Base-by-base conservation (phyloP, 2,797 vertebrate genomes). In the Philypnodon macrostomus region DNA sequence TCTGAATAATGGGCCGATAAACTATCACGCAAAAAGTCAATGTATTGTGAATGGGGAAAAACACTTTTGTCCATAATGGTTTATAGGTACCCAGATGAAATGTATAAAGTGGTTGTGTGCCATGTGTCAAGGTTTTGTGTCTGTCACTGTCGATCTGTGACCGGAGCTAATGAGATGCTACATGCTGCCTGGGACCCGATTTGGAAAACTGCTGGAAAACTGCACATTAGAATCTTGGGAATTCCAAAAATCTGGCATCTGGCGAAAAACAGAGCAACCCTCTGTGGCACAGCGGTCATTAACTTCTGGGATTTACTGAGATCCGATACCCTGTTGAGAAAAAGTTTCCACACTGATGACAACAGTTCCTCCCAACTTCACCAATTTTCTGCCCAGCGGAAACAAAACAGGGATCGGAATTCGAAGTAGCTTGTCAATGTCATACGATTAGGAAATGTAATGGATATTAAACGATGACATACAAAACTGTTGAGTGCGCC, bases 161-260 rank as follows among this genome's bases (percentile, higher is more conserved):
- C 75, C 69, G 18, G 48, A 56, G 57, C 80, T 87, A 87, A 89
- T 85, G 84, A 87, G 79, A 81, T 79, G 74, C 75, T 83, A 75
- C 77, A 72, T 70, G 61, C 75, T 58, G 69, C 61, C 73, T 71
- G 67, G 50, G 64, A 80, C 63, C 61, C 1, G 37, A 72, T 71
- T 58, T 63, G 79, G 75, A 73, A 85, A 87, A 83, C 69, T 67
- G 71, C 75, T 85, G 77, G 80, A 84, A 73, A 86, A 77, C 75
- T 84, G 73, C 75, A 67, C 64, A 80, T 84, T 83, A 83, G 76
- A 82, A 87, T 86, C 79, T 62, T 49, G 77, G 80, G 81, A 87
- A 86, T 84, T 86, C 82, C 76, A 83, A 84, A 85, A 84, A 85
- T 86, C 64, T 32, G 60, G 77, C 77, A 85, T 84, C 80, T 87